phyloP scores from a whole-genome alignment of 2,113 vertebrate species.

The Epinephelus lanceolatus region DNA sequence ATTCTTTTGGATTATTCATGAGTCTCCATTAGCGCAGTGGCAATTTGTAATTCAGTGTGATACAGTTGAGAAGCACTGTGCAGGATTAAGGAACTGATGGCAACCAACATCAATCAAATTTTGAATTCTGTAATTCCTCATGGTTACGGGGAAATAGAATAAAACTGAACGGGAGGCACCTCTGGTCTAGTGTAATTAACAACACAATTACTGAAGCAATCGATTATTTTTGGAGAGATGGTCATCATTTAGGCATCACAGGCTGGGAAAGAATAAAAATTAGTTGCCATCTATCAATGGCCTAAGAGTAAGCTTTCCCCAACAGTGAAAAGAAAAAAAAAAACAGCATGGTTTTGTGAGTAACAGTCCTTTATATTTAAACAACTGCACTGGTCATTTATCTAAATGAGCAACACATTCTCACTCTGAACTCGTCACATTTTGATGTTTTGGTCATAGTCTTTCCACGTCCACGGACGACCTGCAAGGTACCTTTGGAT shows the following conservation, averaged over 20 bases:
- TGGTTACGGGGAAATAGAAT: slow-evolving; percentile 44
- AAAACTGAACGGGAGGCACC: slow-evolving; percentile 44
- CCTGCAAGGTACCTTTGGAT: too few relatives aligned
- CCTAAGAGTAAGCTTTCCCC: background rate
- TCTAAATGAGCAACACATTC: background rate
- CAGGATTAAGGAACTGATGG: slow-evolving; percentile 53
- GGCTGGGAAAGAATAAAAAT: background rate
- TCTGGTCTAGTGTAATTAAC: slow-evolving; percentile 57
- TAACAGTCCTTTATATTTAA: background rate
- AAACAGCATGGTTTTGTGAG: background rate
- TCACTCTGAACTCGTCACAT: too few relatives aligned
- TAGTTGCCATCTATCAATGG: background rate
- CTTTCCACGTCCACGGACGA: too few relatives aligned
- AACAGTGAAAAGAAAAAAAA: too few relatives aligned
- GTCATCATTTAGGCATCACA: slow-evolving; percentile 20
- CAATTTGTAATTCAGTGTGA: slow-evolving; percentile 75
- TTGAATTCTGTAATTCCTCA: slow-evolving; percentile 56
- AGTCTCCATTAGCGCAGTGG: slow-evolving; percentile 66
- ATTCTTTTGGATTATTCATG: slow-evolving; percentile 74
- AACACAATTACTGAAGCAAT: slow-evolving; percentile 58
- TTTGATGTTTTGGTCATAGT: too few relatives aligned
- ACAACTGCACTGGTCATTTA: background rate
- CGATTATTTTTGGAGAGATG: slow-evolving; percentile 42
- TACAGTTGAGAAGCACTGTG: slow-evolving; percentile 61
- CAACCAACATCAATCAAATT: slow-evolving; percentile 61